Base-by-base conservation (phyloP, 2,797 vertebrate genomes). In the Pangasius djambal region DNA sequence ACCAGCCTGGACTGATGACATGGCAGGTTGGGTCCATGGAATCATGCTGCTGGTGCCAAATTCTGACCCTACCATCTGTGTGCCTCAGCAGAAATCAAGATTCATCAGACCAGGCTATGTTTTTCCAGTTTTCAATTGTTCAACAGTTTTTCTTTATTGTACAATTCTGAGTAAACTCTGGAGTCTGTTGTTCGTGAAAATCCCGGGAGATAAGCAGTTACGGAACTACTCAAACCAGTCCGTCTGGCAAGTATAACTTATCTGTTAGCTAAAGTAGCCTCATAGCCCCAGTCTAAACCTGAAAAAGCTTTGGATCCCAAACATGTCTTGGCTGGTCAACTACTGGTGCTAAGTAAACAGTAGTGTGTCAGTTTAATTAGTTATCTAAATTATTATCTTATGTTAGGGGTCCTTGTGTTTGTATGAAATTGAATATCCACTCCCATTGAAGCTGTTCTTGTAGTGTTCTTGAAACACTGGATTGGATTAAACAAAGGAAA, bases 401-500 rank as follows among this genome's bases (percentile, higher is more conserved):
- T 34, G 8, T 81, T 78, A 16, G 6, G 48, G 25, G 13, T 59
- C 34, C 10, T 34, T 82, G 44, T 84, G 40, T 50, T 84, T 50
- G 63, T 50, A 31, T 48, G 2, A 63, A 63, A 65, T 65, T 63
- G 5, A 63, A 6, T 65, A 65, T 25, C 16, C 25, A 63, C 13
- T 44, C 22, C n/a, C 12, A 59, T 13, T 48, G 44, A 28, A 6
- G 12, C 25, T 40, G 34, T 22, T 72, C 6, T 69, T 72, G n/a
- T 15, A 55, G 70, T 86, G 40, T 78, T 44, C 6, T 79, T 85
- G 48, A 25, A 72, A 44, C 25, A 63, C 1, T 83, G 44, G 48
- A 70, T 22, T 69, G n/a, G 18, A 69, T 85, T 85, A 85, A 85
- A 77, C 25, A 75, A 86, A 74, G 55, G 9, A 74, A 48, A 48